phyloP scores from a whole-genome alignment of 2,113 vertebrate species.

The Rhombomys opimus region DNA sequence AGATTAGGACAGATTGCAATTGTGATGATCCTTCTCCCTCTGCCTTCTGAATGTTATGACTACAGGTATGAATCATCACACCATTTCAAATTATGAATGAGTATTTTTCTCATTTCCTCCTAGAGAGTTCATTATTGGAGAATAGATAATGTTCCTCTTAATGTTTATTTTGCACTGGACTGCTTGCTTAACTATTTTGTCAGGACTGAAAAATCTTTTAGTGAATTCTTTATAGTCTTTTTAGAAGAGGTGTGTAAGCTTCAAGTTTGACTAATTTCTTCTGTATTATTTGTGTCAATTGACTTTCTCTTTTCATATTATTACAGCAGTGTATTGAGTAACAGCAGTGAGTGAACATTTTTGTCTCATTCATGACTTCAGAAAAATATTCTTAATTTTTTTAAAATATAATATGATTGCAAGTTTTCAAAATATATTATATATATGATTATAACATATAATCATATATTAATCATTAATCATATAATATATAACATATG shows the following conservation, averaged over 20 bases:
- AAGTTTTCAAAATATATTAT: not conserved
- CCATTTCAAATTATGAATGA: not conserved
- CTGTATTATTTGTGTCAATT: not conserved
- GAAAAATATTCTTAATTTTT: not conserved
- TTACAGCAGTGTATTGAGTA: not conserved
- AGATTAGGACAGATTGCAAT: not conserved
- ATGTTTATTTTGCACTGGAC: not conserved
- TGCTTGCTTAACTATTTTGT: not conserved
- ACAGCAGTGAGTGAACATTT: not conserved
- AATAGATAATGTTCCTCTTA: not conserved
- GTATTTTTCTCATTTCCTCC: not conserved
- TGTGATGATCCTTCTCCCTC: not conserved
- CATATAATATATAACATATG: not conserved
- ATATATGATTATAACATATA: not conserved
- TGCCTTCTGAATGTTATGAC: not conserved
- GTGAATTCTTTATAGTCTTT: not conserved
- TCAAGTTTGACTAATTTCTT: not conserved
- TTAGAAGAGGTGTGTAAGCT: not conserved
- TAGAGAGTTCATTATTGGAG: not conserved
- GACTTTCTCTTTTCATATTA: not conserved
- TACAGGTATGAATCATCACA: not conserved
- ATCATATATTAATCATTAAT: too few relatives aligned
- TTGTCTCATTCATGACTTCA: not conserved
- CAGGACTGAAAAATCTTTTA: not conserved
- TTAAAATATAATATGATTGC: not conserved